Evolutionary conservation across 2,888 invertebrate species (phyloP).

Genomic region (Leptopilina drosophilae): DNA sequence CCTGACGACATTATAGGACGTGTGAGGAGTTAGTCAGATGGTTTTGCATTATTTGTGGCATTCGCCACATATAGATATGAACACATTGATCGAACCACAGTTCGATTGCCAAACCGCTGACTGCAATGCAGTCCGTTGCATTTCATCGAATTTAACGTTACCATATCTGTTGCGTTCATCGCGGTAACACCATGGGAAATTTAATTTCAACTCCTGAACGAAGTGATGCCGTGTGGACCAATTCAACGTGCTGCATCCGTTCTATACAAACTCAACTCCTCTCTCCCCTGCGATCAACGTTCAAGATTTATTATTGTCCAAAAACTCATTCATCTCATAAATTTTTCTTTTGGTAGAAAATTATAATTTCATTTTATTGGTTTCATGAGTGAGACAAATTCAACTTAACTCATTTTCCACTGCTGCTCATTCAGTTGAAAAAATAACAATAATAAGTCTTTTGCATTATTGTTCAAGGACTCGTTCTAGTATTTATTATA

Average conservation of each 20-base stretch:
- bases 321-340: background rate
- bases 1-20: constrained; percentile 21
- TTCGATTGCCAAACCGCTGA: constrained; percentile 72
- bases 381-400: too few species aligned
- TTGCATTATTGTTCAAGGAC: too few species aligned
- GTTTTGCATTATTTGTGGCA: constrained; percentile 47
- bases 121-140: constrained; percentile 68
- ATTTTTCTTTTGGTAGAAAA: background rate
- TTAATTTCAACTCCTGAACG: constrained; percentile 60
- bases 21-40: constrained; percentile 45
- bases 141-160: constrained; percentile 52
- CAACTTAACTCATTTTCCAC: too few species aligned
- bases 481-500: too few species aligned
- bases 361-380: too few species aligned
- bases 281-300: constrained; percentile 38
- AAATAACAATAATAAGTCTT: too few species aligned
- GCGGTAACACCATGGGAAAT: constrained; percentile 63
- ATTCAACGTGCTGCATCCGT: background rate
- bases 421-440: too few species aligned
- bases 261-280: constrained; percentile 36
- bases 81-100: constrained; percentile 70
- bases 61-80: constrained; percentile 54
- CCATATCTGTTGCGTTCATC: constrained; percentile 44
- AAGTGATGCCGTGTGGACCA: constrained; percentile 48
- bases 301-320: constrained; percentile 11